Evolutionary conservation across 2,797 vertebrate species (phyloP).

Genomic region (Gallinago nigripennis): DNA sequence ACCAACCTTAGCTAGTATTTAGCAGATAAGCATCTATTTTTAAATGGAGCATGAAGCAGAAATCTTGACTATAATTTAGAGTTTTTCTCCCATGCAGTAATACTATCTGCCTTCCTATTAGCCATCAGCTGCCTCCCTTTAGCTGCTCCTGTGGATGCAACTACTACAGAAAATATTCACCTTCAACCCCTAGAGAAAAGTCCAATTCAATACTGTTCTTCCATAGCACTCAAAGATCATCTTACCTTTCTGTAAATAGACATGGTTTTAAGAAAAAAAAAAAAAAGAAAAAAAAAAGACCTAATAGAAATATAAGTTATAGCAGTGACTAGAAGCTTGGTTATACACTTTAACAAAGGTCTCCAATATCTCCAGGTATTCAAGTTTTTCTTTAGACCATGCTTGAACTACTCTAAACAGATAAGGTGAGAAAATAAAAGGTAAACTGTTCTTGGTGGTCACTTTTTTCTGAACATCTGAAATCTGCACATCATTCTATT

Average conservation of each 20-base stretch:
- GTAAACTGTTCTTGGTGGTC: rapidly evolving
- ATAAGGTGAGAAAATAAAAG: background rate
- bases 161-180: background rate
- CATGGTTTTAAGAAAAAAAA: background rate
- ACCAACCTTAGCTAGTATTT: background rate
- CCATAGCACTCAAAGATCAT: background rate
- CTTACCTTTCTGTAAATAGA: background rate
- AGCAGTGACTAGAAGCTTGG: background rate
- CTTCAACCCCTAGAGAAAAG: background rate
- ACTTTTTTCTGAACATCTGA: background rate
- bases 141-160: background rate
- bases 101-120: background rate
- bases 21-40: background rate
- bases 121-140: background rate
- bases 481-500: background rate
- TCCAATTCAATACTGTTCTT: background rate
- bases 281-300: background rate
- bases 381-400: background rate
- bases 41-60: background rate
- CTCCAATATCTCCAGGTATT: background rate
- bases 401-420: background rate
- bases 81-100: background rate
- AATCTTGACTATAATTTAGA: background rate
- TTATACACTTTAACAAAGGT: background rate
- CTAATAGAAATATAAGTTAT: background rate